Base-by-base conservation (phyloP, 2,888 invertebrate species). In the Formica aserva region DNA sequence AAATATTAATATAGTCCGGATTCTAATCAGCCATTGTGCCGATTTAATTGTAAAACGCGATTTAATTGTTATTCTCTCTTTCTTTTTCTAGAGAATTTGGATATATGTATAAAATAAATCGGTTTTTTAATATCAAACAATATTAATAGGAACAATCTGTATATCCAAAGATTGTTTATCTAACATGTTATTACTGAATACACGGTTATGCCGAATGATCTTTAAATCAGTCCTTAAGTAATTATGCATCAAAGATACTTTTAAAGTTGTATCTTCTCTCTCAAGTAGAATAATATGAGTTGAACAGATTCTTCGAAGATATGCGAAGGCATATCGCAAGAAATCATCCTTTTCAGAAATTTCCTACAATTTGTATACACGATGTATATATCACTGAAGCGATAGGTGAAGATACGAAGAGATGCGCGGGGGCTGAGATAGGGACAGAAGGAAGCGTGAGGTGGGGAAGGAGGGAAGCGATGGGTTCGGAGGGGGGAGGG, bases 361-460 rank as follows among this genome's bases (percentile, higher is more conserved):
- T 71, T 45, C n/a, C 22, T 52, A 45, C 78, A 35, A 78, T 22
- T 45, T 77, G 48, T 66, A 38, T 66, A 32, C 45, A 60, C 48
- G 72, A 67, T 77, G 60, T 76, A 86, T 87, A 86, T 86, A 81
- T 82, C 76, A 48, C 76, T 57, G 57, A 32, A 74, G 71, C 65
- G 84, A 83, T 67, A 86, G 87, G 85, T 78, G 86, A 80, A 85
- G 85, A 86, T 86, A 87, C 84, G 75, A 63, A 82, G 83, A 84
- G 87, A 89, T 66, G 66, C 35, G 26, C 66, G 84, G 84, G 66
- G 85, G 87, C 85, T 84, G 87, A 86, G 87, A 88, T 81, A 87
- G 75, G 63, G 62, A 72, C 77, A 66, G 48, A 66, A 71, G 48
- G 72, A 57, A 66, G 69, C 38, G 82, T n/a, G 48, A 52, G n/a